Conservation (phyloP, 2,113 vertebrate species). For the Sylvia atricapilla region DNA sequence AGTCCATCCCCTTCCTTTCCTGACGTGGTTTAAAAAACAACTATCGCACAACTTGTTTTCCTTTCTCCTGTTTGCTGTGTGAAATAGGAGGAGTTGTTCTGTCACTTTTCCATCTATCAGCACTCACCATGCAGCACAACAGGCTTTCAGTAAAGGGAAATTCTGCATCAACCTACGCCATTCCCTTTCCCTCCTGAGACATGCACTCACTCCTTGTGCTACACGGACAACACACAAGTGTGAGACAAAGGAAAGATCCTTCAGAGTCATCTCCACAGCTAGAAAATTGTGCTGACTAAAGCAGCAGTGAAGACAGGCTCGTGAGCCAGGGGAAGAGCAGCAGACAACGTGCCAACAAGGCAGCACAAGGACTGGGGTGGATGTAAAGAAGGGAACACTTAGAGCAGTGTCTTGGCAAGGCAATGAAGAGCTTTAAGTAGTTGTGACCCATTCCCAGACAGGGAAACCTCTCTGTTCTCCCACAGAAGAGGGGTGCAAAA, state of each 20-base stretch:
- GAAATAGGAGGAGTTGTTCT: neutral
- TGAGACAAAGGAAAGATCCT: neutral
- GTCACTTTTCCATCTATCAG: constrained; percentile 15
- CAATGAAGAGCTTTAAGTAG: neutral
- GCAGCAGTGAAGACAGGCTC: neutral
- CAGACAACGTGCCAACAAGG: neutral
- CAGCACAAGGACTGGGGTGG: neutral
- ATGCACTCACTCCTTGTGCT: neutral
- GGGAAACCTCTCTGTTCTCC: neutral
- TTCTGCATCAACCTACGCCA: neutral
- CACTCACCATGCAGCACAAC: neutral
- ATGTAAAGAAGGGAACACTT: neutral
- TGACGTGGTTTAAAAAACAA: neutral
- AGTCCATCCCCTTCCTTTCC: neutral
- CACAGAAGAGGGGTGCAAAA: neutral
- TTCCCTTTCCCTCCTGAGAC: neutral
- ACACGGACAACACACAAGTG: accelerated
- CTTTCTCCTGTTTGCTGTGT: neutral
- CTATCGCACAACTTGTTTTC: neutral
- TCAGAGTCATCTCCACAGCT: accelerated
- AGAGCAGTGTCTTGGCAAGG: neutral
- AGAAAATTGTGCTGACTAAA: neutral
- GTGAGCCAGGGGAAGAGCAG: neutral
- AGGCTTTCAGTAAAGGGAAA: neutral
- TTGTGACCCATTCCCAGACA: neutral